Base-by-base conservation (phyloP, 2,113 vertebrate species). In the Sinocyclocheilus anshuiensis region DNA sequence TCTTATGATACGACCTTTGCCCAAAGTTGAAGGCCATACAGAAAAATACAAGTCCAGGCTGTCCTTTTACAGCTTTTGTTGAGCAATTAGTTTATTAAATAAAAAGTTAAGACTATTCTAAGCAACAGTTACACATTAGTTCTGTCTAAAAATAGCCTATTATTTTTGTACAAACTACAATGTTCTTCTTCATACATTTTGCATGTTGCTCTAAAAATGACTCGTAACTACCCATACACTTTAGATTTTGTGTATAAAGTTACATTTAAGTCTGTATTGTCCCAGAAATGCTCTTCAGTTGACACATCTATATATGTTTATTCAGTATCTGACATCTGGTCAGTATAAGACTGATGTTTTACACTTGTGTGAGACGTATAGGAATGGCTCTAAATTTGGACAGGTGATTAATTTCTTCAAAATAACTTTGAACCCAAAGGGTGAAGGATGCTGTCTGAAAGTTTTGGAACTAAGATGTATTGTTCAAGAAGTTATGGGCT, bases 391-490 rank as follows among this genome's bases (percentile, higher is more conserved):
- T 53, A 20, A 50, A 53, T 82, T n/a, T 22, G 5, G 81, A 82
- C 63, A 53, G 45, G 63, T 82, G 81, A 82, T 53, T 50, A 3
- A 82, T 82, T 53, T 71, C 81, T 53, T 67, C 36, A 9, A 33
- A 71, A 16, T 71, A 53, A 71, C 45, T 71, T 82, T 55, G 45
- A 82, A 82, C 81, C 63, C 81, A n/a, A 33, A 33, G 80, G 63
- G 63, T 82, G 80, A 82, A 53, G 80, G 63, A 55, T 69, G 29
- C 45, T 48, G 63, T 29, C 26, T 50, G 45, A 33, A 82, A 67
- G 65, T 53, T 82, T 33, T 42, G 55, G 22, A 29, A 36, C 53
- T 57, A 74, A 83, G 69, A 72, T 84, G 5, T 57, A 83, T 82
- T 53, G 33, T 82, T 65, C 29, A 15, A 5, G 13, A 53, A 53